Evolutionary conservation across 2,888 invertebrate species (phyloP), one percentile per base, ranked within the genome.

Genomic region (Sthenelais limicola): DNA sequence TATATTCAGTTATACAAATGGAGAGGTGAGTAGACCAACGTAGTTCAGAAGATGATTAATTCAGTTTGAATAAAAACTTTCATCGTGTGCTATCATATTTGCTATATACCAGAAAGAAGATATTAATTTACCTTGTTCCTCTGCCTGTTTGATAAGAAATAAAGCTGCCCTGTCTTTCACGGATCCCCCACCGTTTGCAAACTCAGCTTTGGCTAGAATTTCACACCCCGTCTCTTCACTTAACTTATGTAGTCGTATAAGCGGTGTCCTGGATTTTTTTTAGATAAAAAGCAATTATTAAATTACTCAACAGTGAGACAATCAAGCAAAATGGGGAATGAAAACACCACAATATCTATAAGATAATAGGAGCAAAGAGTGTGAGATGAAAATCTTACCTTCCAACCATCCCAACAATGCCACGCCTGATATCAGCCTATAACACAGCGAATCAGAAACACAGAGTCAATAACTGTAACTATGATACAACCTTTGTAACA

Each of bases 151-250:
- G 28, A 88, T 86, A 32, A 88, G 79, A 72, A 81, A 88, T 7
- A 80, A 77, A 3, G 88, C 88, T 21, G 88, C 87, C 71, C 88
- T 76, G 78, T 88, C 88, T 77, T 88, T 88, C 1, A 86, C 85
- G 21, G 87, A 87, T 0, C 88, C 88, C 35, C 88, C 88, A 3
- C 85, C 87, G 80, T 87, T 88, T 73, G 86, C 86, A 77, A 85
- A 86, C 77, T 88, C 88, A 12, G 84, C 86, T 72, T 88, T 88
- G 4, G 85, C 87, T 5, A 88, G 76, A 56, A 88, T 88, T 66
- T 87, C 85, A 81, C 87, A 88, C 33, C 86, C 86, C 73, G 85
- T 85, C 79, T 86, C 86, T 73, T 85, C 79, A 76, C 86, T 87
- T 24, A 86, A 74, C 73, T 81, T 84, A 68, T 85, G 82, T 3